Conservation (phyloP, 2,797 vertebrate species). For the Triplophysa yarkandensis region DNA sequence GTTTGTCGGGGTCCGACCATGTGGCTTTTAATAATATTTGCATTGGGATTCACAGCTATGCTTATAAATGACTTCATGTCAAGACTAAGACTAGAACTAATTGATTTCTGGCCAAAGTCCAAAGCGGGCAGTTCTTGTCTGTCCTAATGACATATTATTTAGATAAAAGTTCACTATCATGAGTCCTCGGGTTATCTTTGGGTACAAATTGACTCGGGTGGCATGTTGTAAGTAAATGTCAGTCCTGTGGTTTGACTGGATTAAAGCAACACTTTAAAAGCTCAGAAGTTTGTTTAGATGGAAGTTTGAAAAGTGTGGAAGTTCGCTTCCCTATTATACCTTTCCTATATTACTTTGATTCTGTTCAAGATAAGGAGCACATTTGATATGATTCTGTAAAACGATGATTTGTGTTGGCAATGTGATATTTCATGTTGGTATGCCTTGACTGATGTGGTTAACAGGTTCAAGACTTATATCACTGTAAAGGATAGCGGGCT, state of each 20-base stretch:
- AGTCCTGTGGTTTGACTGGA: neutral
- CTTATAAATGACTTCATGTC: slow-evolving; percentile 19
- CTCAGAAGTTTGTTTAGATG: neutral
- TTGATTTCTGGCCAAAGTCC: slow-evolving; percentile 51
- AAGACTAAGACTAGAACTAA: slow-evolving; percentile 5
- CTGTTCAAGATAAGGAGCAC: too few species aligned
- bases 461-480: neutral
- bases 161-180: slow-evolving; percentile 38
- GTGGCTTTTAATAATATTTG: slow-evolving; percentile 22
- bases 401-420: neutral
- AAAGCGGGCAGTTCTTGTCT: slow-evolving; percentile 1
- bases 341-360: too few species aligned
- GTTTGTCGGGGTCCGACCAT: neutral
- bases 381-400: too few species aligned
- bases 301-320: too few species aligned
- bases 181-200: slow-evolving; percentile 37
- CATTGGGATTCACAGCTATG: neutral
- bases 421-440: neutral
- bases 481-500: neutral
- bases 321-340: too few species aligned
- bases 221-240: slow-evolving; percentile 17
- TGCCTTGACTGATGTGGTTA: neutral
- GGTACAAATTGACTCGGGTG: slow-evolving; percentile 24
- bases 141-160: slow-evolving; percentile 31
- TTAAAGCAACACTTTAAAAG: slow-evolving; percentile 3